Percentiles rank a stretch among this genome's conserved stretches.
phyloP scores from a whole-genome alignment of 2,113 vertebrate genomes.

The Circaetus cinerascens region DNA sequence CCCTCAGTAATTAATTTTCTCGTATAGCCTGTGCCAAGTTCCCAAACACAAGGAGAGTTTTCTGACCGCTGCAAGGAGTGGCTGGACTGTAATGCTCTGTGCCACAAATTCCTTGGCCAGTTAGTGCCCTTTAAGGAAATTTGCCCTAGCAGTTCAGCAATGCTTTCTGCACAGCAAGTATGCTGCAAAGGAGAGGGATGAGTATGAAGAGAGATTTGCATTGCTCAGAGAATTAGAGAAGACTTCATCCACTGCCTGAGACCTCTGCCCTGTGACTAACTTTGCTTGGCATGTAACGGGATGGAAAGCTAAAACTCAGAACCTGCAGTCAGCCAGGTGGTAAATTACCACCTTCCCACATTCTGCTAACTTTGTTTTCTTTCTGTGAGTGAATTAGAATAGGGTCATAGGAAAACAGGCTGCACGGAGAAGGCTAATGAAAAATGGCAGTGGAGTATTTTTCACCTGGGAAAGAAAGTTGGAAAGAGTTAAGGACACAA shows the following conservation, averaged over 20 bases:
- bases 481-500: conserved; percentile 2
- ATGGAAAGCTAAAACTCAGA: not conserved
- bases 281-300: not conserved
- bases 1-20: not conserved
- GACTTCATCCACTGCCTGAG: not conserved
- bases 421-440: not conserved
- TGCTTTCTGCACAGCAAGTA: not conserved
- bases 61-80: not conserved
- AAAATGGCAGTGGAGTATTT: not conserved
- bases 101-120: not conserved
- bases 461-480: not conserved
- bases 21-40: not conserved
- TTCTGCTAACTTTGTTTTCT: conserved; percentile 5
- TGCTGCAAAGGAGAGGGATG: not conserved
- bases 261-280: not conserved
- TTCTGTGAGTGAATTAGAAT: not conserved
- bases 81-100: not conserved
- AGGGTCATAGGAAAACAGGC: not conserved
- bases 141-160: not conserved
- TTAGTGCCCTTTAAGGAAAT: not conserved
- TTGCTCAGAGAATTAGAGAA: not conserved
- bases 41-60: not conserved
- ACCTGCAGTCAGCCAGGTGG: not conserved
- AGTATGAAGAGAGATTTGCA: not conserved
- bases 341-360: not conserved